Evolutionary conservation across 1,140 invertebrate species (phyloP).

Genomic region (Sitodiplosis mosellana): DNA sequence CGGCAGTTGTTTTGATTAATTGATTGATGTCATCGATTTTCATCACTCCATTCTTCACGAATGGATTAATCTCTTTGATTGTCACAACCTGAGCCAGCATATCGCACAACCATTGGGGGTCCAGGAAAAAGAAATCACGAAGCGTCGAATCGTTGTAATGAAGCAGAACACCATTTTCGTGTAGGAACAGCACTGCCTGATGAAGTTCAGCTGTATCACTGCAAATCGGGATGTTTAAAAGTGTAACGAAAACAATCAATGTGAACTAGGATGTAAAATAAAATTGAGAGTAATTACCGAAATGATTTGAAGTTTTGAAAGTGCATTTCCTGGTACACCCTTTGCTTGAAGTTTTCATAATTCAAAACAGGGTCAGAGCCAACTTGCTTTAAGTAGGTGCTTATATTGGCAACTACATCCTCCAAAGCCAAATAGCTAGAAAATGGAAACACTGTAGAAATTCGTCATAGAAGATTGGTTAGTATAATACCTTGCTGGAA

Average conservation of each 20-base stretch:
- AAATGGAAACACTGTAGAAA: too few species aligned
- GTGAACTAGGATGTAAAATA: slow-evolving; percentile 5
- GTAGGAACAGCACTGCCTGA: slow-evolving; percentile 89
- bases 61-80: slow-evolving; percentile 89
- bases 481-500: slow-evolving; percentile 55
- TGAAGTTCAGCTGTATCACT: slow-evolving; percentile 79
- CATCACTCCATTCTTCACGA: slow-evolving; percentile 85
- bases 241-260: too few species aligned
- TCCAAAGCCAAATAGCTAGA: slow-evolving; percentile 69
- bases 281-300: slow-evolving; percentile 1
- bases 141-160: slow-evolving; percentile 95
- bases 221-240: slow-evolving; percentile 27
- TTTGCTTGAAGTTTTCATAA: slow-evolving; percentile 63
- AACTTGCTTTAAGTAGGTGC: slow-evolving; percentile 42
- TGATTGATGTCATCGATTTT: slow-evolving; percentile 82
- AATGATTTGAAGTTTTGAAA: slow-evolving; percentile 29
- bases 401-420: slow-evolving; percentile 69
- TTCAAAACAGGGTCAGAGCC: slow-evolving; percentile 74
- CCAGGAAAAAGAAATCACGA: slow-evolving; percentile 66
- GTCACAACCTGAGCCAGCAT: slow-evolving; percentile 93
- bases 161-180: slow-evolving; percentile 93
- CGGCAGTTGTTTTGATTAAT: slow-evolving; percentile 55
- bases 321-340: slow-evolving; percentile 51
- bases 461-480: too few species aligned
- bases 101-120: slow-evolving; percentile 97